Percentiles rank a stretch among this genome's conserved stretches.
Conservation (phyloP, 2,888 invertebrate genomes). For the Pachymerium ferrugineum region DNA sequence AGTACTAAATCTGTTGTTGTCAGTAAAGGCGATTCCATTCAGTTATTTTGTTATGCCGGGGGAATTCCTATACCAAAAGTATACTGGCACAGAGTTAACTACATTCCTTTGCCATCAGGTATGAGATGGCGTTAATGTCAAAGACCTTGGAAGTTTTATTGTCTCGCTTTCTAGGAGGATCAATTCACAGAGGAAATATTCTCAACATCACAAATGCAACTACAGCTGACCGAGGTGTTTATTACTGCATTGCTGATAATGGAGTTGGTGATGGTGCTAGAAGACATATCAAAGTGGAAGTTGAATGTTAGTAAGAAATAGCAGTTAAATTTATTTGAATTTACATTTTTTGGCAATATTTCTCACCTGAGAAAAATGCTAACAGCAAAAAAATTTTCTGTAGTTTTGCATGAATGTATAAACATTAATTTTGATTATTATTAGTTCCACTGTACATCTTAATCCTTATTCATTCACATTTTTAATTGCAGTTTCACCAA, state of each 20-base stretch:
- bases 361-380: too few relatives aligned
- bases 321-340: too few relatives aligned
- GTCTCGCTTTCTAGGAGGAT: constrained; percentile 60
- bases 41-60: constrained; percentile 80
- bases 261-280: constrained; percentile 49
- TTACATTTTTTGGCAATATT: not conserved
- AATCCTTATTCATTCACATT: not conserved
- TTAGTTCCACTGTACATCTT: too few relatives aligned
- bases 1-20: constrained; percentile 78
- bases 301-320: constrained; percentile 45
- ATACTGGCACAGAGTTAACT: constrained; percentile 87
- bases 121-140: too few relatives aligned
- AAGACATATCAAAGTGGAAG: constrained; percentile 77
- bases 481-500: constrained; percentile 59
- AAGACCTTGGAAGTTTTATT: too few relatives aligned
- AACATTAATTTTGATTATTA: too few relatives aligned
- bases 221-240: constrained; percentile 86
- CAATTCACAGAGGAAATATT: constrained; percentile 62
- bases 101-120: constrained; percentile 82
- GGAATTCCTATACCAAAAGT: constrained; percentile 77
- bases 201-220: constrained; percentile 69
- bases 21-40: constrained; percentile 67
- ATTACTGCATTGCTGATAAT: constrained; percentile 71
- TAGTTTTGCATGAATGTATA: too few relatives aligned
- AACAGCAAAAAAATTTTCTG: too few relatives aligned